A percentile compares a stretch with the other conserved stretches of the same genome.
Conservation (phyloP, 2,113 vertebrate genomes). For the Tragelaphus scriptus region DNA sequence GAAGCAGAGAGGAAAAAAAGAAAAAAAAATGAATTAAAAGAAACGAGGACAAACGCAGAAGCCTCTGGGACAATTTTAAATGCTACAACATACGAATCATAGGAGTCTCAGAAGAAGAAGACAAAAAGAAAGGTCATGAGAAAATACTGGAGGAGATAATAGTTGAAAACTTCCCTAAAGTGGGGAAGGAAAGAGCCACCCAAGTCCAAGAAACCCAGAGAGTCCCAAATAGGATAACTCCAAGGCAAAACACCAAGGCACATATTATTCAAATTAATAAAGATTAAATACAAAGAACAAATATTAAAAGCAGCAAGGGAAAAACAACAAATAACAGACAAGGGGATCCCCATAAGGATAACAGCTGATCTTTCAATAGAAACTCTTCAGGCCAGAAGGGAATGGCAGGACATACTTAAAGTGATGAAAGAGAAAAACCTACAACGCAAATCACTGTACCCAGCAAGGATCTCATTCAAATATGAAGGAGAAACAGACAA, state of each 20-base stretch:
- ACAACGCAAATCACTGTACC: background rate
- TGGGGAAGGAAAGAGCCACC: background rate
- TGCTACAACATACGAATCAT: rapidly evolving
- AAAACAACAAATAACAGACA: background rate
- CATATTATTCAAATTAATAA: background rate
- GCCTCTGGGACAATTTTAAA: background rate
- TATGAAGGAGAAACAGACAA: background rate
- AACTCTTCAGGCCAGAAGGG: background rate
- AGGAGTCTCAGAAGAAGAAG: background rate
- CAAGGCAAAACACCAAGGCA: background rate
- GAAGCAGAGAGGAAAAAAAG: background rate
- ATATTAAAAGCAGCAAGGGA: background rate
- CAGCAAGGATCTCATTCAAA: background rate
- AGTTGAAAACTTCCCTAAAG: background rate
- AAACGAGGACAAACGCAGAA: background rate
- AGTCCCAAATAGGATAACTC: background rate
- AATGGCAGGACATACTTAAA: background rate
- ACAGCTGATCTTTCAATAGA: background rate
- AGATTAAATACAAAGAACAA: background rate
- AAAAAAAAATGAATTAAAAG: too few relatives aligned
- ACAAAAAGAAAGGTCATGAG: background rate
- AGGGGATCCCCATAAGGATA: background rate
- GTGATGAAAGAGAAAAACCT: background rate
- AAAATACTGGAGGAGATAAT: background rate
- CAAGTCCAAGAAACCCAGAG: background rate